Base-by-base conservation (phyloP, 1,140 invertebrate species). In the Macrocentrus cingulum region DNA sequence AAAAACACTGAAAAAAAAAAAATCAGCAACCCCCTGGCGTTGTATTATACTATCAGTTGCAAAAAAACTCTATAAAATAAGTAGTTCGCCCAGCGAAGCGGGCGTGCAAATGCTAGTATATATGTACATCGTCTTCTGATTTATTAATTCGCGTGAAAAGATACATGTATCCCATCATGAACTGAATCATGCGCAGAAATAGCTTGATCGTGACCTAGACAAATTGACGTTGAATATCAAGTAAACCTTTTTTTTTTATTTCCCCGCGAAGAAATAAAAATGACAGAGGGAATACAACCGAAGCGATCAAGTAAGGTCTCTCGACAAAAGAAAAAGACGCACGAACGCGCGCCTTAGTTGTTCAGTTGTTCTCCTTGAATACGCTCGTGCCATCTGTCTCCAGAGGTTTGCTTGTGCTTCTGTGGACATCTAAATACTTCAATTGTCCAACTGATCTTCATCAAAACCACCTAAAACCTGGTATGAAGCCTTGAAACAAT, bases 341-440 rank as follows among this genome's bases (percentile, higher is more conserved):
- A 19, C 42, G 44, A 45, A 13, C 16, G 20, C 32, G 16, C 16
- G 20, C 32, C 20, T 20, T 32, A 46, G 44, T 56, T 37, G 29
- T 37, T 37, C 54, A 45, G 44, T 56, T 48, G 54, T 56, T 56
- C 54, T 56, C 44, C 46, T 58, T 58, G 56, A 58, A 58, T 58
- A 37, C 54, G 32, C 19, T 58, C 48, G 56, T 58, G 41, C 46
- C 36, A 34, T 29, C 41, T 34, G 18, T 25, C 53, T 44, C 44
- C 39, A 22, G 29, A 25, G 18, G 11, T 51, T 19, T 16, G 23
- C 18, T 37, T 57, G 36, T 41, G 41, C 41, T 51, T 34, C 19
- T 32, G 25, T 29, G 25, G 25, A 9, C 9, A 9, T 4, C 4
- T 29, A 29, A 29, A 29, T 9, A 29, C 9, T 29, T 29, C 4